Evolutionary conservation across 2,888 invertebrate species (phyloP).

Genomic region (Tetheella fluctuosa): DNA sequence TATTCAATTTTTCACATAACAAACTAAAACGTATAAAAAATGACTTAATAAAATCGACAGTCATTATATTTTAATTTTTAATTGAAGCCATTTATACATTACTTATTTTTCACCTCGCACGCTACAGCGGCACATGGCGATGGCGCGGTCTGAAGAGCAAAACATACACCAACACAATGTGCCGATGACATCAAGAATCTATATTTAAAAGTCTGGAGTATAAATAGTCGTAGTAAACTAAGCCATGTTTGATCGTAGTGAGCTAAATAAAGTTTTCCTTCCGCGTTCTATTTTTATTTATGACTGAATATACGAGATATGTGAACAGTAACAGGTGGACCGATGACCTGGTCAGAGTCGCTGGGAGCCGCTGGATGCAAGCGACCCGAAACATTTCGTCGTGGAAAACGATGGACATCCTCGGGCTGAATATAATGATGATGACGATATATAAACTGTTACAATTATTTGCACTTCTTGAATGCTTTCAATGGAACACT

Average conservation of each 20-base stretch:
- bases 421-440: no score
- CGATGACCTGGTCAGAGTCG: no score
- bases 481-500: no score
- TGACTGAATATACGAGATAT: conserved; percentile 4
- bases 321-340: no score
- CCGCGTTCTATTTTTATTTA: conserved; percentile 5
- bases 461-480: no score
- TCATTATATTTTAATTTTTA: not conserved
- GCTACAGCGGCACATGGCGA: not conserved
- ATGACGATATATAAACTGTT: no score
- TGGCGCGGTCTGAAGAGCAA: not conserved
- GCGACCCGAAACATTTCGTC: no score
- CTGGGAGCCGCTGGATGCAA: no score
- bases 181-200: conserved; percentile 4
- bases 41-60: not conserved
- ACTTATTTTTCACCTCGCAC: not conserved
- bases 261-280: not conserved
- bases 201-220: not conserved
- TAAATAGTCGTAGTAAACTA: conserved; percentile 1
- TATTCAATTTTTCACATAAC: no score
- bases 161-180: not conserved
- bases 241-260: conserved; percentile 6
- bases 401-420: no score
- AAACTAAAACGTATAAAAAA: no score
- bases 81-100: not conserved